A percentile compares a stretch with the other conserved stretches of the same genome.
These are phyloP conservation scores for Sebastiscus albofasciatus DNA, from an alignment of 2,797 vertebrate genomes.

Conservation along the genomic window DNA sequence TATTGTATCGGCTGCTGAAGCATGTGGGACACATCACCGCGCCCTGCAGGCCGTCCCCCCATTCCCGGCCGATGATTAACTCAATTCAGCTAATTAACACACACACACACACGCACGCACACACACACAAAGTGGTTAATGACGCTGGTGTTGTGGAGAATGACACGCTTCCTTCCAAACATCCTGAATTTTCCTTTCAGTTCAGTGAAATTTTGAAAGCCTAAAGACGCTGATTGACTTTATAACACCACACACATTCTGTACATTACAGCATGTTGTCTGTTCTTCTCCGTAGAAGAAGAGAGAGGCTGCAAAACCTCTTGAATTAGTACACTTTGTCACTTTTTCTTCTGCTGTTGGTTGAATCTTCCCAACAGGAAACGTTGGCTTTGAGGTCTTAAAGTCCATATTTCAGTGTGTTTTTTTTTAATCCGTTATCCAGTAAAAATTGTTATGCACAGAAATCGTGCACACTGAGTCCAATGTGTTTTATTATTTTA, in stretches of 20 bases:
- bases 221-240: background rate
- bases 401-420: background rate
- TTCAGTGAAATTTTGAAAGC: background rate
- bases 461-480: too few relatives aligned
- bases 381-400: background rate
- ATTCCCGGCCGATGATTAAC: slow-evolving; percentile 71
- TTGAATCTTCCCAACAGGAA: background rate
- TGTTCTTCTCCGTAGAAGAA: background rate
- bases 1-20: slow-evolving; percentile 40
- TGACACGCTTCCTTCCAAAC: slow-evolving; percentile 18
- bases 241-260: background rate
- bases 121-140: background rate
- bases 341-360: background rate
- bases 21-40: slow-evolving; percentile 44
- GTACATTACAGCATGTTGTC: too few relatives aligned
- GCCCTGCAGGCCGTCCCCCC: slow-evolving; percentile 33
- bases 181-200: slow-evolving; percentile 33
- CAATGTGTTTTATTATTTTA: too few relatives aligned
- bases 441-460: too few relatives aligned
- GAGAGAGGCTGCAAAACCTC: background rate
- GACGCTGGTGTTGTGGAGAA: background rate
- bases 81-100: slow-evolving; percentile 66
- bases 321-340: background rate
- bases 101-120: slow-evolving; percentile 35
- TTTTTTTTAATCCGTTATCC: too few relatives aligned